Evolutionary conservation across 2,888 invertebrate species (phyloP).

Genomic region (Dicranocentrus wangi): DNA sequence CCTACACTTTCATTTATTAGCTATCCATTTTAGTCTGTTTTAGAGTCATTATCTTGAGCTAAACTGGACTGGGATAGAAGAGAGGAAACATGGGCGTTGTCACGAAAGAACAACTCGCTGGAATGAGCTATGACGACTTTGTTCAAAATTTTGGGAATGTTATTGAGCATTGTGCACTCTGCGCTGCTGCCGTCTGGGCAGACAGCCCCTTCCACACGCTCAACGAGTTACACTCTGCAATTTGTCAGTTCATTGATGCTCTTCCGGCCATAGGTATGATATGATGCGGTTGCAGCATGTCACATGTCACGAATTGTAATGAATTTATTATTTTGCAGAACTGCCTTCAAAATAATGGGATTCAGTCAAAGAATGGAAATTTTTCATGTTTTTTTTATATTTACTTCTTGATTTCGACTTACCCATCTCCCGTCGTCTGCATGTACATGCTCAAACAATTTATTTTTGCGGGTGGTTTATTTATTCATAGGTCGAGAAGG

Average conservation of each 20-base stretch:
- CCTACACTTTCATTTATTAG: conserved; percentile 29
- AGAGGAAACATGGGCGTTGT: conserved; percentile 41
- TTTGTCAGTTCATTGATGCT: conserved; percentile 78
- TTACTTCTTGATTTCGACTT: too few species aligned
- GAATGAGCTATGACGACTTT: conserved; percentile 72
- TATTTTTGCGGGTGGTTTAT: background rate
- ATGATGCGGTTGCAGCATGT: too few species aligned
- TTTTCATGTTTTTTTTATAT: background rate
- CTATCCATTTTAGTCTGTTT: conserved; percentile 28
- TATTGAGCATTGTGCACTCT: conserved; percentile 72
- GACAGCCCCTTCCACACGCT: conserved; percentile 77
- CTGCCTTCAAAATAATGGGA: too few species aligned
- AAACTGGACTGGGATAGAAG: conserved; percentile 4
- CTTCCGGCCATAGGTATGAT: conserved; percentile 78
- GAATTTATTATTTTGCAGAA: too few species aligned
- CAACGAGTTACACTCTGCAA: conserved; percentile 77
- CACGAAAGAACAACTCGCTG: conserved; percentile 68
- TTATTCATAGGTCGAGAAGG: conserved; percentile 72
- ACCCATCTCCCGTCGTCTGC: too few species aligned
- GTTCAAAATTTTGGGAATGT: conserved; percentile 72
- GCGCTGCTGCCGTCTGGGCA: conserved; percentile 69
- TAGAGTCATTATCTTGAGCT: conserved; percentile 20
- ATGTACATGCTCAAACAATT: too few species aligned
- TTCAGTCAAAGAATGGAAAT: background rate
- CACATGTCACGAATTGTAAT: background rate